Percentiles rank a stretch among this genome's conserved stretches.
Evolutionary conservation across 2,797 vertebrate species (phyloP).

Genomic region (Danio aesculapii): DNA sequence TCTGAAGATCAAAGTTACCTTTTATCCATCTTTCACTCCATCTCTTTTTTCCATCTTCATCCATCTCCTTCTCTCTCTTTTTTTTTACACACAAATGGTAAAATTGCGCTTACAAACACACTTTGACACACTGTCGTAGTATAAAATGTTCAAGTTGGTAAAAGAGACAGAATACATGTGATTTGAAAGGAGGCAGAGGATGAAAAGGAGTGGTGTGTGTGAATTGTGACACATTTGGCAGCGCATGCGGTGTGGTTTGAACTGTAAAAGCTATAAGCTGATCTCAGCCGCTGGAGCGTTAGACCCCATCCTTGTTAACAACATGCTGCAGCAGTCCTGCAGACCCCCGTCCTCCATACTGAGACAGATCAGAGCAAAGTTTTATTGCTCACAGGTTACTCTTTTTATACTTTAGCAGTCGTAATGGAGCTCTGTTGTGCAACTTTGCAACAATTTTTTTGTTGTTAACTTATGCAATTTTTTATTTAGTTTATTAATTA

Average conservation of each 20-base stretch:
- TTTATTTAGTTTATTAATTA: no score
- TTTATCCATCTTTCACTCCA: slow-evolving; percentile 4
- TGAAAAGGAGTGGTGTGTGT: slow-evolving; percentile 1
- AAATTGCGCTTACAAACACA: slow-evolving; percentile 24
- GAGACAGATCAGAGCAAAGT: background rate
- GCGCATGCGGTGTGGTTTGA: slow-evolving; percentile 2
- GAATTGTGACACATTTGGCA: slow-evolving; percentile 7
- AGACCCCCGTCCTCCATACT: background rate
- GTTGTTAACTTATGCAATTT: no score
- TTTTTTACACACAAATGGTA: slow-evolving; percentile 11
- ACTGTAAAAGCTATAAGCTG: slow-evolving; percentile 14
- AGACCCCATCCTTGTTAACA: slow-evolving; percentile 11
- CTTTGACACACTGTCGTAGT: slow-evolving; percentile 10
- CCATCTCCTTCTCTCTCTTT: slow-evolving; percentile 7
- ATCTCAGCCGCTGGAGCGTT: background rate
- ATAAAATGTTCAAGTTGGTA: slow-evolving; percentile 33
- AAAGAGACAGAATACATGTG: background rate
- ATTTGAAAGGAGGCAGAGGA: slow-evolving; percentile 4
- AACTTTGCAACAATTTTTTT: no score
- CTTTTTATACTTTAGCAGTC: background rate
- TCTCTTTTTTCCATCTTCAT: slow-evolving; percentile 30
- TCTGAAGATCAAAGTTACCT: slow-evolving; percentile 40
- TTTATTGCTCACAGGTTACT: background rate
- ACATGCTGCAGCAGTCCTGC: slow-evolving; percentile 8
- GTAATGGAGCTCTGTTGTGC: background rate